Conservation (phyloP, 1,140 invertebrate genomes). For the Ctenoplectra terminalis region DNA sequence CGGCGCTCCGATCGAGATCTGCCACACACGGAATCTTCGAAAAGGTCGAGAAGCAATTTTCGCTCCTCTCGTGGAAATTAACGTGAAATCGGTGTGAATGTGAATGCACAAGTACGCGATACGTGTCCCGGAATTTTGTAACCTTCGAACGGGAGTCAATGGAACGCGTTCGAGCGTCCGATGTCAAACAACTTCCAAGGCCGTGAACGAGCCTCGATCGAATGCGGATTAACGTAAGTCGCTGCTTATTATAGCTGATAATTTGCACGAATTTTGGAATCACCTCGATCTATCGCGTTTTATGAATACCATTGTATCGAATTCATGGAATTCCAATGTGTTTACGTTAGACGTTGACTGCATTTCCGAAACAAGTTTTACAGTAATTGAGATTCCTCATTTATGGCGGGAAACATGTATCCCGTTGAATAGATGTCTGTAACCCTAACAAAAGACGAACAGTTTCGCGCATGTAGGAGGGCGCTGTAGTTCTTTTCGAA, state of each 20-base stretch:
- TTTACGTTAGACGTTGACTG: not conserved
- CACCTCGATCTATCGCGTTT: not conserved
- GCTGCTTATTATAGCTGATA: not conserved
- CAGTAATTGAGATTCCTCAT: no score
- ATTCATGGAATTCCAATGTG: not conserved
- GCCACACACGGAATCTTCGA: not conserved
- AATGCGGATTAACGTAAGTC: not conserved
- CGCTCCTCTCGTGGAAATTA: not conserved
- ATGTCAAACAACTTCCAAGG: slow-evolving; percentile 13
- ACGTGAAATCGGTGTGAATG: slow-evolving; percentile 32
- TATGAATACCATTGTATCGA: not conserved
- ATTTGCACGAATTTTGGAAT: slow-evolving; percentile 18
- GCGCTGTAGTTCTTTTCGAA: not conserved
- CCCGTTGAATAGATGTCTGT: not conserved
- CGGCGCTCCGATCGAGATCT: slow-evolving; percentile 45
- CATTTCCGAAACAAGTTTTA: no score
- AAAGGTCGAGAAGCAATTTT: slow-evolving; percentile 14
- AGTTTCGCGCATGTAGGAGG: not conserved
- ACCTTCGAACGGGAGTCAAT: not conserved
- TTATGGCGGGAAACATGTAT: slow-evolving; percentile 2
- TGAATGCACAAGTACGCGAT: not conserved
- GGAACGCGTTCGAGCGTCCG: not conserved
- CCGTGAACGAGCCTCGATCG: not conserved
- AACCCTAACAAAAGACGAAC: not conserved
- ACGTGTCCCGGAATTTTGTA: slow-evolving; percentile 3